phyloP scores from a whole-genome alignment of 1,140 invertebrate species.

The Papilio polyxenes region DNA sequence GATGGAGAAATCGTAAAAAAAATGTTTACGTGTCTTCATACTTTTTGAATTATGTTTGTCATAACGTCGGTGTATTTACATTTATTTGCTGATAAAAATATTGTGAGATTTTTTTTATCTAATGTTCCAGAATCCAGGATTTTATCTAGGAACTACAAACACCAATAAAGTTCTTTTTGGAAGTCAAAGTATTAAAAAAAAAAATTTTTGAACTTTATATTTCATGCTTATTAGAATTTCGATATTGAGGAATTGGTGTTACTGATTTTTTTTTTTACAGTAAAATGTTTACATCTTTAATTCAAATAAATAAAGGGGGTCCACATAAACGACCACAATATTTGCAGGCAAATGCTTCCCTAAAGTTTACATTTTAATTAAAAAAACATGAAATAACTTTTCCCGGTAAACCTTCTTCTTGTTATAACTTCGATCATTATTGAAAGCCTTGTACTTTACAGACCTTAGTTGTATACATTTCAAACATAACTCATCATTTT shows the following conservation, averaged over 20 bases:
- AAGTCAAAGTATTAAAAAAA: too few species aligned
- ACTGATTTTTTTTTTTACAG: too few species aligned
- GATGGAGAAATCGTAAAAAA: slow-evolving; percentile 8
- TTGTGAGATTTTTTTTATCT: neutral
- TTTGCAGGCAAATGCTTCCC: neutral
- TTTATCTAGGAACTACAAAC: too few species aligned
- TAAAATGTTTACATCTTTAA: too few species aligned
- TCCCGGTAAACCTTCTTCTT: neutral
- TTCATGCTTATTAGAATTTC: too few species aligned
- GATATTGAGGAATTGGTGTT: too few species aligned
- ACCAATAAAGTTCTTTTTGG: too few species aligned
- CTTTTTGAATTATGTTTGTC: slow-evolving; percentile 2
- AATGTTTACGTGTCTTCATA: slow-evolving; percentile 4
- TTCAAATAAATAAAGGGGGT: too few species aligned
- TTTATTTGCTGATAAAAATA: slow-evolving; percentile 1
- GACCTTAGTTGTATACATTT: neutral
- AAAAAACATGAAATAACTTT: slow-evolving; percentile 24
- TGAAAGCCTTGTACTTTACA: neutral
- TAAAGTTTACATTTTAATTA: neutral
- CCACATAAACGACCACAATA: neutral
- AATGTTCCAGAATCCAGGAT: too few species aligned
- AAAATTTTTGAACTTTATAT: too few species aligned
- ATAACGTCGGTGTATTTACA: neutral
- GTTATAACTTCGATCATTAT: slow-evolving; percentile 10
- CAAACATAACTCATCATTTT: too few species aligned